Evolutionary conservation across 2,888 invertebrate genomes (phyloP), one percentile per base, ranked within the genome.

Genomic region (Rhagium mordax): DNA sequence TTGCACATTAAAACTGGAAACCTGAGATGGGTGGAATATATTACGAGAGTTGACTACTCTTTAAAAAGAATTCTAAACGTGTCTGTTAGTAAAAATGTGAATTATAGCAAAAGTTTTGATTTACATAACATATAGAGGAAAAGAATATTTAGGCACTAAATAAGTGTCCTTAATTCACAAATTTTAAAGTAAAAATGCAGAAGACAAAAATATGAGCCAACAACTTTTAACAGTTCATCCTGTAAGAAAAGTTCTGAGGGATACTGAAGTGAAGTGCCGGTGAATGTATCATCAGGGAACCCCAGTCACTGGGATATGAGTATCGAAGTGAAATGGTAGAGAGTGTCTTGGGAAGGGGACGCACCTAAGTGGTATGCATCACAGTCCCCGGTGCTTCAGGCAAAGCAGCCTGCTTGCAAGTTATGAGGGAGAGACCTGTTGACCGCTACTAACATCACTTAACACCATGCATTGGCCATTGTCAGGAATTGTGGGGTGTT

Each of bases 371-470:
- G 57, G 67, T 57, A 67, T 47, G 47, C 67, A 6, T 67, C 61
- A 21, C 7, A 20, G 60, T 13, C 41, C 66, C 33, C 27, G 24
- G 16, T 47, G 57, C 57, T 57, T 2, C 57, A 16, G 67, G 67
- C 53, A 13, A 65, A 29, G 18, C 53, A 51, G 53, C 3, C 21
- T 20, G 61, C 18, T 59, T 51, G 51, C 51, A 47, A 27, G 59
- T 29, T 59, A 59, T 57, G 29, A 59, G 53, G 53, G 67, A 41
- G 67, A 57, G 24, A 67, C 67, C 67, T 67, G 67, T 67, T 67
- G 67, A 67, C 67, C 67, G 48, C 53, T 29, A n/a, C 55, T 20
- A 66, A 55, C 55, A 15, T 33, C 55, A 47, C 24, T 65, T 53
- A 65, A 41, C 53, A 29, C 51, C 33, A 20, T 53, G n/a, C 10